Evolutionary conservation across 2,888 invertebrate species (phyloP).

Genomic region (Girardia tigrina): DNA sequence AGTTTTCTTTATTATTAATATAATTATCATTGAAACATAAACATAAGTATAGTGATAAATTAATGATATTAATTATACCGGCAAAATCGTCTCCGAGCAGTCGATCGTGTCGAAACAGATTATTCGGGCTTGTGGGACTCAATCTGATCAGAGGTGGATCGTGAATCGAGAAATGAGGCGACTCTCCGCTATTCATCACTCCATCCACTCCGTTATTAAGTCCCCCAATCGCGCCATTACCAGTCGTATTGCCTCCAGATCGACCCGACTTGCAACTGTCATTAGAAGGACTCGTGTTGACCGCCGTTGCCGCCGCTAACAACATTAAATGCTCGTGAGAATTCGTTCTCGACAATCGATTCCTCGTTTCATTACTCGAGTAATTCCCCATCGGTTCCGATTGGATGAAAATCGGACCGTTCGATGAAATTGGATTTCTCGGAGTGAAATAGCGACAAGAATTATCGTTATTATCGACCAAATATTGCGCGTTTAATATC

Average conservation of each 20-base stretch:
- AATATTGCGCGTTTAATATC: not conserved
- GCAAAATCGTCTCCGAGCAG: not conserved
- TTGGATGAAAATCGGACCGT: not conserved
- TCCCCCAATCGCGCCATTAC: too few species aligned
- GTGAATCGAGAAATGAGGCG: not conserved
- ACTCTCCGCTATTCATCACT: not conserved
- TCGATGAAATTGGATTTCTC: not conserved
- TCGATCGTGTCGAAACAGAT: not conserved
- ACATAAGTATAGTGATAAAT: too few species aligned
- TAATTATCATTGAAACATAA: too few species aligned
- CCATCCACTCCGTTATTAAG: not conserved
- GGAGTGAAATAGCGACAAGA: not conserved
- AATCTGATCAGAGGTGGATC: not conserved
- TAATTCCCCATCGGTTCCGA: not conserved
- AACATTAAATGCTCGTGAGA: not conserved
- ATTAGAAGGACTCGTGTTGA: not conserved
- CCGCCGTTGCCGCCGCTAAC: not conserved
- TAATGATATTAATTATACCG: too few species aligned
- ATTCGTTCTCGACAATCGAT: not conserved
- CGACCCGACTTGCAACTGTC: not conserved
- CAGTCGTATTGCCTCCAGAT: too few species aligned
- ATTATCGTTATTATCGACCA: not conserved
- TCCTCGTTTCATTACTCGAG: not conserved
- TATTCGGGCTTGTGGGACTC: not conserved
- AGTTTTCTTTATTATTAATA: too few species aligned